These are phyloP conservation scores for Antrozous pallidus DNA, from an alignment of 2,797 vertebrate genomes.

Conservation along the genomic window DNA sequence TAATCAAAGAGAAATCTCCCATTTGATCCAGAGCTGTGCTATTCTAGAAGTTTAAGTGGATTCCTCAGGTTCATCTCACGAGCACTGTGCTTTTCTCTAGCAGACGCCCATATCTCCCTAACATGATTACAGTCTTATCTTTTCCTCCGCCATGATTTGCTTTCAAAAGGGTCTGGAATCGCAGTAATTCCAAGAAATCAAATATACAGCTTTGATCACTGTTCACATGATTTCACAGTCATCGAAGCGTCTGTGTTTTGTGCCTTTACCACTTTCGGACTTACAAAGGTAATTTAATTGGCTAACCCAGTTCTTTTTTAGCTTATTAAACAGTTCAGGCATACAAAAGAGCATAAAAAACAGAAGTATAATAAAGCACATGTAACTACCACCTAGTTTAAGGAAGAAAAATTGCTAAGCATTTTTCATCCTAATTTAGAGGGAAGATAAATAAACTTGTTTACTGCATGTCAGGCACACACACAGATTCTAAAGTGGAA, in stretches of 20 bases:
- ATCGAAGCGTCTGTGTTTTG: neutral
- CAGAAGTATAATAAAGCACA: neutral
- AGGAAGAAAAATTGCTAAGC: neutral
- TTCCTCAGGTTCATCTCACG: slow-evolving; percentile 5
- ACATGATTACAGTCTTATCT: neutral
- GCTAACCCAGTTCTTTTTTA: neutral
- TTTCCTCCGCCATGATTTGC: slow-evolving; percentile 33
- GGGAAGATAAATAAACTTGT: neutral
- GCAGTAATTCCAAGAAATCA: neutral
- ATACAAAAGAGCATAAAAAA: neutral
- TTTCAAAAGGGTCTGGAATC: neutral
- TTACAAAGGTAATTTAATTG: neutral
- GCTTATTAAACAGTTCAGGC: neutral
- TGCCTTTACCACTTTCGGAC: neutral
- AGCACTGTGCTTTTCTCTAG: slow-evolving; percentile 12
- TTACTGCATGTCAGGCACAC: neutral
- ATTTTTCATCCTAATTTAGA: neutral
- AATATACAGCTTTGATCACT: neutral
- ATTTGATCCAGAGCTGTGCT: slow-evolving; percentile 6
- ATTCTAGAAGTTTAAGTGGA: slow-evolving; percentile 53
- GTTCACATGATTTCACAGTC: neutral
- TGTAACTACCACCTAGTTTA: neutral
- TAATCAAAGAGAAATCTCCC: slow-evolving; percentile 46
- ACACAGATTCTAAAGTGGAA: neutral
- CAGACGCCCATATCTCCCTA: neutral